Evolutionary conservation across 2,113 vertebrate genomes (phyloP).

Genomic region (Charina bottae): DNA sequence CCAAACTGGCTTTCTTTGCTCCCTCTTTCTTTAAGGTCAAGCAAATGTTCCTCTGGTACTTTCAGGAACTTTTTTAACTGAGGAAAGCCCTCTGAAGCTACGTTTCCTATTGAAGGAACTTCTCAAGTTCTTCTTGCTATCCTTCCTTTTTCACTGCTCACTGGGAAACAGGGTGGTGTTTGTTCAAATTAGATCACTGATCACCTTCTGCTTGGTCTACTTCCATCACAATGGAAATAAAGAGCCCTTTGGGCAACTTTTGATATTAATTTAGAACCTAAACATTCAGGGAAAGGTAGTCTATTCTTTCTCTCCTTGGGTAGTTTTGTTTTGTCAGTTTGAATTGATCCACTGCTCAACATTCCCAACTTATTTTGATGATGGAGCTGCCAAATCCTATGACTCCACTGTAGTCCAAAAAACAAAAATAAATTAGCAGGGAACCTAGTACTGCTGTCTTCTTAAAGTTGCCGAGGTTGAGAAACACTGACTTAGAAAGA

Average conservation of each 20-base stretch:
- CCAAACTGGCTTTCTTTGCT: too few relatives aligned
- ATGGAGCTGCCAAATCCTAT: conserved; percentile 5
- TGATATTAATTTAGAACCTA: neutral
- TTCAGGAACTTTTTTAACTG: too few relatives aligned
- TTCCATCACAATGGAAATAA: conserved; percentile 28
- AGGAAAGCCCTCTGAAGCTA: neutral
- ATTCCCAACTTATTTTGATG: conserved; percentile 12
- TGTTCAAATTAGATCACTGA: neutral
- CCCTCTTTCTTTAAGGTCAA: too few relatives aligned
- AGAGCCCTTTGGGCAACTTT: conserved; percentile 4
- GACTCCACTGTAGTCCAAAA: neutral
- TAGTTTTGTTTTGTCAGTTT: conserved; percentile 20
- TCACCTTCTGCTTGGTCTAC: neutral
- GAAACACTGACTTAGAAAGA: neutral
- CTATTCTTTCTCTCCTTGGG: conserved; percentile 9
- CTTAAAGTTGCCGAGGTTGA: too few relatives aligned
- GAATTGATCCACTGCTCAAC: neutral
- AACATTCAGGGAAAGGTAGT: neutral
- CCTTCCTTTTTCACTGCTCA: neutral
- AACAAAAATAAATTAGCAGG: neutral
- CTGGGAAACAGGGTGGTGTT: neutral
- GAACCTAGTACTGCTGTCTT: neutral
- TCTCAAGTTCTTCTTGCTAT: neutral
- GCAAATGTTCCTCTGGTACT: too few relatives aligned
- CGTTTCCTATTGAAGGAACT: neutral